Percentiles rank a stretch among this genome's conserved stretches.
These are phyloP conservation scores for Amphiprion clarkii DNA, from an alignment of 2,797 vertebrate genomes.

Conservation along the genomic window DNA sequence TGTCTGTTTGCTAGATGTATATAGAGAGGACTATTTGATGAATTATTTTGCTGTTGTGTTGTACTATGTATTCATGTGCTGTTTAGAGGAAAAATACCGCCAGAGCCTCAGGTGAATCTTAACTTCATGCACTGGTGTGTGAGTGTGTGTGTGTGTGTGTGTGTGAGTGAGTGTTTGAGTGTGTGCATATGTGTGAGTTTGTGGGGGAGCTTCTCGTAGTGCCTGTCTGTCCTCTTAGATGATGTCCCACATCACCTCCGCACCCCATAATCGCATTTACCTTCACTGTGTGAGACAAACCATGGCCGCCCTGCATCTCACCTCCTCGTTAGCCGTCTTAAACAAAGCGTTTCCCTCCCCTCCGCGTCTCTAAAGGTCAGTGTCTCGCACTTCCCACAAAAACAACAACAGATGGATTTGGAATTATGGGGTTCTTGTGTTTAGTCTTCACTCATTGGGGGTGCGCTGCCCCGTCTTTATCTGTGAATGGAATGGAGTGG, in stretches of 20 bases:
- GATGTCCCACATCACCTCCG: slow-evolving; percentile 54
- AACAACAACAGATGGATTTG: slow-evolving; percentile 72
- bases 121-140: slow-evolving; percentile 66
- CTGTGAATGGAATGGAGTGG: slow-evolving; percentile 69
- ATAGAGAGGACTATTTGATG: slow-evolving; percentile 67
- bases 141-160: slow-evolving; percentile 11
- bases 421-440: slow-evolving; percentile 31
- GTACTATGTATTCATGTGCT: slow-evolving; percentile 69
- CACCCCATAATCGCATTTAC: slow-evolving; percentile 43
- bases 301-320: slow-evolving; percentile 36
- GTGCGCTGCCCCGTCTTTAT: slow-evolving; percentile 61
- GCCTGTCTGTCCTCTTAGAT: slow-evolving; percentile 71
- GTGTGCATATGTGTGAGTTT: slow-evolving; percentile 29
- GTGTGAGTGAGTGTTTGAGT: neutral
- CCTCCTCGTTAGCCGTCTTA: slow-evolving; percentile 31
- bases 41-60: slow-evolving; percentile 58
- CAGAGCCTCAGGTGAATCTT: slow-evolving; percentile 82
- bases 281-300: slow-evolving; percentile 43
- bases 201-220: slow-evolving; percentile 54
- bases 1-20: slow-evolving; percentile 64
- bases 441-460: slow-evolving; percentile 57
- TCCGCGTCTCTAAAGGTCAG: slow-evolving; percentile 42
- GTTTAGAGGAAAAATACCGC: slow-evolving; percentile 76
- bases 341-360: slow-evolving; percentile 15
- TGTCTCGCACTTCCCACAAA: slow-evolving; percentile 51